Evolutionary conservation across 2,888 invertebrate species (phyloP).

Genomic region (Pedicia rivosa): DNA sequence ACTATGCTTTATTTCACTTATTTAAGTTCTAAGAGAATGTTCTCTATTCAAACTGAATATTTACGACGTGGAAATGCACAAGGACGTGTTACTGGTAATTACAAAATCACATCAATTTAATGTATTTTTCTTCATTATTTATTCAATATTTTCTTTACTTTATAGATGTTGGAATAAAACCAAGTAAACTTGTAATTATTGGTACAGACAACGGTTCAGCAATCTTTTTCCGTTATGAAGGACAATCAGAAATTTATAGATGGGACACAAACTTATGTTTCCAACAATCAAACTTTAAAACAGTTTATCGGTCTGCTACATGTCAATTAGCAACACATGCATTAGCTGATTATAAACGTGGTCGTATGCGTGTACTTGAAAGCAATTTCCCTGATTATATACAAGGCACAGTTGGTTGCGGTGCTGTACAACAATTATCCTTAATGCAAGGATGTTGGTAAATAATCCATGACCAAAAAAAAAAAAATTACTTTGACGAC

Average conservation of each 20-base stretch:
- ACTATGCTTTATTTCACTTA: slow-evolving; percentile 45
- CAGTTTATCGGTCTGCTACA: slow-evolving; percentile 35
- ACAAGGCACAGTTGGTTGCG: slow-evolving; percentile 42
- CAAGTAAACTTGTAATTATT: slow-evolving; percentile 38
- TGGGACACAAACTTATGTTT: slow-evolving; percentile 38
- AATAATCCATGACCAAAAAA: no score
- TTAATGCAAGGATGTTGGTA: no score
- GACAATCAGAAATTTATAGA: slow-evolving; percentile 37
- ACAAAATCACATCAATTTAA: no score
- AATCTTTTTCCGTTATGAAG: slow-evolving; percentile 42
- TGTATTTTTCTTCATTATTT: not conserved
- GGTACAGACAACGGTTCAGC: slow-evolving; percentile 45
- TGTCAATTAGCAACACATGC: slow-evolving; percentile 42
- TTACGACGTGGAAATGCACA: slow-evolving; percentile 40
- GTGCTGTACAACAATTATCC: slow-evolving; percentile 37
- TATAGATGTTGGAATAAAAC: slow-evolving; percentile 38
- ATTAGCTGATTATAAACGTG: slow-evolving; percentile 37
- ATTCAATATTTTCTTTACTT: slow-evolving; percentile 1
- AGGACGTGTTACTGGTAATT: slow-evolving; percentile 31
- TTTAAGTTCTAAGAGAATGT: slow-evolving; percentile 41
- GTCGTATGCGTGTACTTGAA: slow-evolving; percentile 40
- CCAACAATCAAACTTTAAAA: slow-evolving; percentile 30
- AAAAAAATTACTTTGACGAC: no score
- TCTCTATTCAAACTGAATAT: slow-evolving; percentile 45
- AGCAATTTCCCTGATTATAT: slow-evolving; percentile 49